phyloP scores from a whole-genome alignment of 2,888 invertebrate species.

The Eubasilissa splendida region DNA sequence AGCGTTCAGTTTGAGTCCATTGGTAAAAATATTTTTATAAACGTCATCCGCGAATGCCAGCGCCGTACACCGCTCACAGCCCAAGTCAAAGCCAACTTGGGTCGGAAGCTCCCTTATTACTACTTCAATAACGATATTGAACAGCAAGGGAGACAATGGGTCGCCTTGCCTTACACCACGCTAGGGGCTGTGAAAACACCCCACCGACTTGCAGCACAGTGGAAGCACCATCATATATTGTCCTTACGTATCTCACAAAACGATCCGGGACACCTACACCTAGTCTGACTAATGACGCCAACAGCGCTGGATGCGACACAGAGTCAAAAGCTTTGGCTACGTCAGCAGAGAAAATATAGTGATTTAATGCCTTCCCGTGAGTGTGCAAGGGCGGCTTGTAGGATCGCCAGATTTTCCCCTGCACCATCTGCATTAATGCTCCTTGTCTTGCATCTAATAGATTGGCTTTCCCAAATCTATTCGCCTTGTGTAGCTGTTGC shows the following conservation, averaged over 20 bases:
- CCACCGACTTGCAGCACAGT: conserved; percentile 60
- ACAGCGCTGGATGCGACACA: no score
- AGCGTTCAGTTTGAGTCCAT: not conserved
- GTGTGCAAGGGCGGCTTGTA: conserved; percentile 61
- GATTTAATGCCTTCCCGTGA: conserved; percentile 60
- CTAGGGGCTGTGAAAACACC: conserved; percentile 58
- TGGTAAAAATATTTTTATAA: not conserved
- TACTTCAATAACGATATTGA: no score
- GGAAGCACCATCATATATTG: conserved; percentile 62
- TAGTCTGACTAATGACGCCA: no score
- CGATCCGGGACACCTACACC: conserved; percentile 62
- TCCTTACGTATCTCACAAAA: conserved; percentile 61
- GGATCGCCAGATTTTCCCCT: no score
- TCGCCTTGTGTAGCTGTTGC: conserved; percentile 50
- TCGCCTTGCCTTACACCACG: no score
- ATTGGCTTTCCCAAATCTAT: conserved; percentile 33
- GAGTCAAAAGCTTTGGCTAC: no score
- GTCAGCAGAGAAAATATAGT: conserved; percentile 64
- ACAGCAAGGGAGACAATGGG: no score
- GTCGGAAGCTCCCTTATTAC: no score
- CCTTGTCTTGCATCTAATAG: conserved; percentile 41
- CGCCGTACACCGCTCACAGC: not conserved
- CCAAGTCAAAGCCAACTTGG: no score
- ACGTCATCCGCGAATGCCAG: conserved; percentile 34
- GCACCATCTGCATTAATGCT: conserved; percentile 63